phyloP scores from a whole-genome alignment of 1,140 invertebrate species.

The Venustaconcha ellipsiformis region DNA sequence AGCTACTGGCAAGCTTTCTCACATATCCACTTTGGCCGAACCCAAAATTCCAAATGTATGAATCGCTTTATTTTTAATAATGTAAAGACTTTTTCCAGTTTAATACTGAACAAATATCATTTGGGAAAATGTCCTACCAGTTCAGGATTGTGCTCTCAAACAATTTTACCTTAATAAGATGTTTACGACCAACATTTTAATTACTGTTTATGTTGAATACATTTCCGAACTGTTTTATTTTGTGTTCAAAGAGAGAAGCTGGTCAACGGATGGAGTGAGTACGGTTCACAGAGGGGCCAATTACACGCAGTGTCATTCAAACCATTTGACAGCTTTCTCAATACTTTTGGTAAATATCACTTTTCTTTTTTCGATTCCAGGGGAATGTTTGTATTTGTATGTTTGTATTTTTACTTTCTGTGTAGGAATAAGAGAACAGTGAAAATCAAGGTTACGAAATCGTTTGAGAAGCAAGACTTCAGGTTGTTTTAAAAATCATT shows the following conservation, averaged over 20 bases:
- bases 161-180: background rate
- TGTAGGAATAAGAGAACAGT: too few species aligned
- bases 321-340: constrained; percentile 73
- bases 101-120: background rate
- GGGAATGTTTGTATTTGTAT: too few species aligned
- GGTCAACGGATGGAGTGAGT: constrained; percentile 69
- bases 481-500: too few species aligned
- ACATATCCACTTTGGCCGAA: too few species aligned
- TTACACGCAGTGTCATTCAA: constrained; percentile 67
- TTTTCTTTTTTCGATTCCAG: background rate
- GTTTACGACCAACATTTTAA: background rate
- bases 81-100: too few species aligned
- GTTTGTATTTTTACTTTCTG: background rate
- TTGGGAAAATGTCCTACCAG: background rate
- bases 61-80: background rate
- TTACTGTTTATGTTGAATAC: too few species aligned
- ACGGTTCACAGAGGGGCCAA: constrained; percentile 59
- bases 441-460: too few species aligned
- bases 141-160: background rate
- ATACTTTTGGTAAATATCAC: constrained; percentile 69
- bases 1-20: too few species aligned
- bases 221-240: too few species aligned
- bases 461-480: too few species aligned
- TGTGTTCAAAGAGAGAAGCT: constrained; percentile 58
- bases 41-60: background rate